These are phyloP conservation scores for Parauchenoglanis ngamensis DNA, from an alignment of 2,797 vertebrate genomes.

Conservation along the genomic window DNA sequence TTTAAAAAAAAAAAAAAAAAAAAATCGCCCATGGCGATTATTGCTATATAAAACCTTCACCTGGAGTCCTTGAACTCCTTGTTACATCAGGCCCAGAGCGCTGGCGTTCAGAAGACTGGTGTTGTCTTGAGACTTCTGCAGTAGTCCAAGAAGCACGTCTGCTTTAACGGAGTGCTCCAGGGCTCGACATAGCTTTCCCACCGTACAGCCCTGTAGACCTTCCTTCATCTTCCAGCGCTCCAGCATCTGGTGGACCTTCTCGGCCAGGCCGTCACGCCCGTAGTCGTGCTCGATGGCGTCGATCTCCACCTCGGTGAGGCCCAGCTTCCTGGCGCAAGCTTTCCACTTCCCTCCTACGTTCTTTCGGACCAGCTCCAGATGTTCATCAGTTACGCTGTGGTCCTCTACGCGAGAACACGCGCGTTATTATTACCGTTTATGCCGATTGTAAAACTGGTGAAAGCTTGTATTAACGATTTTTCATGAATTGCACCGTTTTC, in stretches of 20 bases:
- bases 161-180: conserved; percentile 72
- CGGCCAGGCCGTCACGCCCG: conserved; percentile 84
- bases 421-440: background rate
- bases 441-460: background rate
- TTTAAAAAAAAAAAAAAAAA: too few relatives aligned
- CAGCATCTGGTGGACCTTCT: conserved; percentile 94
- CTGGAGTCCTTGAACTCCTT: background rate
- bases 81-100: background rate
- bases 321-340: conserved; percentile 81
- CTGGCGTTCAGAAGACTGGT: background rate
- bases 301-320: conserved; percentile 81
- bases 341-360: conserved; percentile 89
- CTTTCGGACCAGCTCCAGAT: conserved; percentile 83
- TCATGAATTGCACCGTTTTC: too few relatives aligned
- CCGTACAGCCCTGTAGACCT: conserved; percentile 82
- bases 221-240: conserved; percentile 88
- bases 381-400: conserved; percentile 71
- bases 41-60: background rate
- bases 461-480: too few relatives aligned
- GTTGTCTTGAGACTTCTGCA: conserved; percentile 62
- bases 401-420: conserved; percentile 60
- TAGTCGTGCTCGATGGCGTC: conserved; percentile 90
- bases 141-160: conserved; percentile 78
- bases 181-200: conserved; percentile 84
- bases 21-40: background rate